Evolutionary conservation across 2,888 invertebrate genomes (phyloP).

Genomic region (Aquatica leii): DNA sequence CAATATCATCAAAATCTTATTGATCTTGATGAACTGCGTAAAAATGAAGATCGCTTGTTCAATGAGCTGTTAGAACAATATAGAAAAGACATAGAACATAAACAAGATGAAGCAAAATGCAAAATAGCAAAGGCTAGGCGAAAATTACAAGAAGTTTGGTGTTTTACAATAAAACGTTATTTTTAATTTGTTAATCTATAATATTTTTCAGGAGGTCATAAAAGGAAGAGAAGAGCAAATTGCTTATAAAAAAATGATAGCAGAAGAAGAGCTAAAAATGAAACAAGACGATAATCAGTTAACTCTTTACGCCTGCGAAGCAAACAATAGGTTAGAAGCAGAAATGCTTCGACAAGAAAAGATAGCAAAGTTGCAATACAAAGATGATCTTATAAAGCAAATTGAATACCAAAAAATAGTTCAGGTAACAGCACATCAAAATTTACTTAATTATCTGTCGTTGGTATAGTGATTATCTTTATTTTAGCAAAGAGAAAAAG

Average conservation of each 20-base stretch:
- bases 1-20: slow-evolving; percentile 53
- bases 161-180: slow-evolving; percentile 11
- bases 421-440: slow-evolving; percentile 47
- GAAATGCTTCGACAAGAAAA: slow-evolving; percentile 52
- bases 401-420: slow-evolving; percentile 56
- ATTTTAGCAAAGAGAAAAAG: slow-evolving; percentile 52
- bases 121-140: slow-evolving; percentile 51
- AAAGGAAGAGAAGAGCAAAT: slow-evolving; percentile 55
- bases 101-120: slow-evolving; percentile 54
- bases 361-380: slow-evolving; percentile 51
- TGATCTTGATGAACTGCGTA: slow-evolving; percentile 51
- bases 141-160: slow-evolving; percentile 48
- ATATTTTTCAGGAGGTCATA: slow-evolving; percentile 50
- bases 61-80: slow-evolving; percentile 49
- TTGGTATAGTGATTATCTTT: not conserved
- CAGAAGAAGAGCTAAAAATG: slow-evolving; percentile 48
- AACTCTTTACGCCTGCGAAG: slow-evolving; percentile 49
- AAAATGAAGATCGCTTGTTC: slow-evolving; percentile 52
- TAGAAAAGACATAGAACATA: slow-evolving; percentile 48
- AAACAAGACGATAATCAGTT: slow-evolving; percentile 56
- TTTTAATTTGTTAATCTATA: not conserved
- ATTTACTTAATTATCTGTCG: slow-evolving; percentile 1
- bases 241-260: slow-evolving; percentile 49
- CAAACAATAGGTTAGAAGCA: slow-evolving; percentile 52
- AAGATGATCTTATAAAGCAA: slow-evolving; percentile 56